Evolutionary conservation across 2,797 vertebrate species (phyloP).

Genomic region (Moxostoma hubbsi): DNA sequence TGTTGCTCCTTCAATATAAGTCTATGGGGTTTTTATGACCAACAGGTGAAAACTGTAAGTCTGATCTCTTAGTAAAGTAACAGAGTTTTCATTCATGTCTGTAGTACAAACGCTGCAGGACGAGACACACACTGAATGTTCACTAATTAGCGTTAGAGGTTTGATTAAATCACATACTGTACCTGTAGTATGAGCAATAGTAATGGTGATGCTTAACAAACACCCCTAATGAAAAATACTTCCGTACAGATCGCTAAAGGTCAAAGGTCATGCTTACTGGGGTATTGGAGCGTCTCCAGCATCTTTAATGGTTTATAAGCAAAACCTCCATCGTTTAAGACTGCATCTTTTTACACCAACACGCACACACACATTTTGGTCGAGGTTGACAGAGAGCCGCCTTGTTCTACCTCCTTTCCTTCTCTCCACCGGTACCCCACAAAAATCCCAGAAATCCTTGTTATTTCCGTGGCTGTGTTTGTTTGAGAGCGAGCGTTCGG

Average conservation of each 20-base stretch:
- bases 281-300: conserved; percentile 58
- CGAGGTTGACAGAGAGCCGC: conserved; percentile 72
- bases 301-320: conserved; percentile 60
- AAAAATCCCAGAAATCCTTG: conserved; percentile 83
- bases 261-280: conserved; percentile 41
- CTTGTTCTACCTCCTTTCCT: conserved; percentile 71
- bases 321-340: conserved; percentile 15
- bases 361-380: conserved; percentile 27
- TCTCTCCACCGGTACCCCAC: conserved; percentile 74
- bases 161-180: too few species aligned
- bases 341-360: conserved; percentile 19
- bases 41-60: too few species aligned
- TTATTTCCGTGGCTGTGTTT: conserved; percentile 83
- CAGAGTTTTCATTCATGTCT: too few species aligned
- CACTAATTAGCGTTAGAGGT: too few species aligned
- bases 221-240: too few species aligned
- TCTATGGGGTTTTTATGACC: too few species aligned
- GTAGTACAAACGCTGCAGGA: too few species aligned
- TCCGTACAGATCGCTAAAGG: conserved; percentile 28
- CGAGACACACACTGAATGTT: too few species aligned
- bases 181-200: background rate
- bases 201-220: background rate
- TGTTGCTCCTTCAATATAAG: too few species aligned
- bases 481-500: conserved; percentile 64
- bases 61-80: too few species aligned